A percentile compares a stretch with the other conserved stretches of the same genome.
These are phyloP conservation scores for Scrobipalpa costella DNA, from an alignment of 2,888 invertebrate genomes.

Conservation along the genomic window DNA sequence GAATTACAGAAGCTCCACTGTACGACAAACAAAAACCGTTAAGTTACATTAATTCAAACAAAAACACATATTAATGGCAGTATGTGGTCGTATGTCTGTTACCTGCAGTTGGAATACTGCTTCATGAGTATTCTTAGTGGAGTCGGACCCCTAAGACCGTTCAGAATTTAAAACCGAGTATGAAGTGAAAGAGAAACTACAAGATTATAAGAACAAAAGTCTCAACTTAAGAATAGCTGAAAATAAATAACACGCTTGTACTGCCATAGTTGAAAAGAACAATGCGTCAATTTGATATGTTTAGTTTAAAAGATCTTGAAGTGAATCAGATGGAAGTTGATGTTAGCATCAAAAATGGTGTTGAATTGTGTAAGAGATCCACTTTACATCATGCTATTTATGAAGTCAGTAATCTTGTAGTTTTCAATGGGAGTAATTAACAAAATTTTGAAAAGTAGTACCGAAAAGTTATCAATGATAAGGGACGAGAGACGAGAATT, in stretches of 20 bases:
- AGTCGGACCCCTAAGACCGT: constrained; percentile 46
- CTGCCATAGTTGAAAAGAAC: neutral
- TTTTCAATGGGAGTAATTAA: constrained; percentile 10
- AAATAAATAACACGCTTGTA: neutral
- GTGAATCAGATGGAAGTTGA: neutral
- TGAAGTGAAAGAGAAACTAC: constrained; percentile 20
- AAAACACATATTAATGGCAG: constrained; percentile 31
- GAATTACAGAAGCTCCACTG: constrained; percentile 5
- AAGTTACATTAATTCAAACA: neutral
- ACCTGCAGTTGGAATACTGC: constrained; percentile 75
- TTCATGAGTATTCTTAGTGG: constrained; percentile 67
- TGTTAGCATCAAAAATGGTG: neutral
- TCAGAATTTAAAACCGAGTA: constrained; percentile 25
- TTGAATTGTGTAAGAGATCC: neutral
- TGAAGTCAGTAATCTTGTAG: constrained; percentile 21
- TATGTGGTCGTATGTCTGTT: constrained; percentile 51
- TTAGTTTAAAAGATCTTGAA: neutral
- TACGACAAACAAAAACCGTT: neutral
- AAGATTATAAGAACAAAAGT: constrained; percentile 16
- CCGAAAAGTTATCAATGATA: too few species aligned
- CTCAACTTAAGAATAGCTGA: constrained; percentile 2
- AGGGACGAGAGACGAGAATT: neutral
- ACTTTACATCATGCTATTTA: neutral
- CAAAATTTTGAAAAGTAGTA: constrained; percentile 7
- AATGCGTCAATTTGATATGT: neutral